These are phyloP conservation scores for Eremophila alpestris DNA, from an alignment of 2,797 vertebrate genomes.

Conservation along the genomic window DNA sequence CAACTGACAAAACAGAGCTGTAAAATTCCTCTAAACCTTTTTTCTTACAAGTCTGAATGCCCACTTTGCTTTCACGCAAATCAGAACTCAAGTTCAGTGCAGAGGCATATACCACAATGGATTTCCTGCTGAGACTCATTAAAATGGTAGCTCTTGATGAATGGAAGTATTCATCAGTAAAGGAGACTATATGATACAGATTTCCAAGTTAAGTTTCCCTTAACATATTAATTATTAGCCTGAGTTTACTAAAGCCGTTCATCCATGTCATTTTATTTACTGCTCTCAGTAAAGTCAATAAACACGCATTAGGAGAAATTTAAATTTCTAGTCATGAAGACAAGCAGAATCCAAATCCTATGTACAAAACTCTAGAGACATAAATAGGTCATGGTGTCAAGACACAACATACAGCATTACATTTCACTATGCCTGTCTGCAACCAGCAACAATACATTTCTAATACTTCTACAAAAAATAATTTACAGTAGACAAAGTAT, in stretches of 20 bases:
- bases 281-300: not conserved
- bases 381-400: conserved; percentile 12
- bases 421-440: not conserved
- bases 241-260: not conserved
- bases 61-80: not conserved
- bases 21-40: not conserved
- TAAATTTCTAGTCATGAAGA: conserved; percentile 1
- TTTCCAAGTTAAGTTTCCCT: not conserved
- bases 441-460: not conserved
- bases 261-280: conserved; percentile 12
- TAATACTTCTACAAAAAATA: not conserved
- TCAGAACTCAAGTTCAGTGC: not conserved
- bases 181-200: not conserved
- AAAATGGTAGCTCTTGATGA: conserved; percentile 54
- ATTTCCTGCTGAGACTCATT: conserved; percentile 32
- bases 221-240: conserved; percentile 19
- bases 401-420: not conserved
- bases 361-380: not conserved
- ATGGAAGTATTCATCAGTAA: conserved; percentile 40
- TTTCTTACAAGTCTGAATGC: not conserved
- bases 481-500: not conserved
- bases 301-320: not conserved
- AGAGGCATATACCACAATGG: conserved; percentile 36
- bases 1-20: not conserved
- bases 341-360: conserved; percentile 1